These are phyloP conservation scores for Drosophila oshimai DNA, from an alignment of 1,140 invertebrate genomes.

Conservation along the genomic window DNA sequence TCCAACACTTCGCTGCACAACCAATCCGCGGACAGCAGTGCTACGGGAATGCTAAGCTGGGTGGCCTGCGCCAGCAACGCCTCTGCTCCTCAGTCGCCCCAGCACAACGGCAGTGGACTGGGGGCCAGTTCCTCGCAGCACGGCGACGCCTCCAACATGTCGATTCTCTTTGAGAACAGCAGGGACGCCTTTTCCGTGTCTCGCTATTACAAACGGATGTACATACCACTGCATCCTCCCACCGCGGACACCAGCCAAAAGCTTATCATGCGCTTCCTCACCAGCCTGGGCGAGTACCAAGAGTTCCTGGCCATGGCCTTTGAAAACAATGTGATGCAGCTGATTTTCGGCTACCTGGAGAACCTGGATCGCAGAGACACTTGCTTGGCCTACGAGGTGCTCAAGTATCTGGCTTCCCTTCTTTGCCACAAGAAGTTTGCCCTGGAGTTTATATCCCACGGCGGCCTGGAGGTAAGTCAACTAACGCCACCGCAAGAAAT, in stretches of 20 bases:
- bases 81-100: conserved; percentile 68
- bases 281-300: conserved; percentile 98
- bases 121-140: conserved; percentile 6
- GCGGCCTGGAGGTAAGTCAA: conserved; percentile 88
- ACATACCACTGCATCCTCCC: conserved; percentile 93
- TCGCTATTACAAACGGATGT: conserved; percentile 73
- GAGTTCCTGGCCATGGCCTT: conserved; percentile 96
- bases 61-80: conserved; percentile 47
- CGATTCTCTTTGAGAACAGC: conserved; percentile 75
- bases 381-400: conserved; percentile 95
- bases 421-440: conserved; percentile 99
- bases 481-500: background rate
- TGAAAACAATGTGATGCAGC: conserved; percentile 93
- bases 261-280: conserved; percentile 95
- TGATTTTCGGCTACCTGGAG: conserved; percentile 96
- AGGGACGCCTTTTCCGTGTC: conserved; percentile 65
- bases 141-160: conserved; percentile 68
- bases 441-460: conserved; percentile 94
- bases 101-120: conserved; percentile 45
- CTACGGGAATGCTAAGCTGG: conserved; percentile 55
- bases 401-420: conserved; percentile 95
- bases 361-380: conserved; percentile 94
- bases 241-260: conserved; percentile 94
- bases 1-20: conserved; percentile 22
- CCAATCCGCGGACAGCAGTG: conserved; percentile 17